Evolutionary conservation across 2,888 invertebrate species (phyloP).

Genomic region (Hypsopygia costalis): DNA sequence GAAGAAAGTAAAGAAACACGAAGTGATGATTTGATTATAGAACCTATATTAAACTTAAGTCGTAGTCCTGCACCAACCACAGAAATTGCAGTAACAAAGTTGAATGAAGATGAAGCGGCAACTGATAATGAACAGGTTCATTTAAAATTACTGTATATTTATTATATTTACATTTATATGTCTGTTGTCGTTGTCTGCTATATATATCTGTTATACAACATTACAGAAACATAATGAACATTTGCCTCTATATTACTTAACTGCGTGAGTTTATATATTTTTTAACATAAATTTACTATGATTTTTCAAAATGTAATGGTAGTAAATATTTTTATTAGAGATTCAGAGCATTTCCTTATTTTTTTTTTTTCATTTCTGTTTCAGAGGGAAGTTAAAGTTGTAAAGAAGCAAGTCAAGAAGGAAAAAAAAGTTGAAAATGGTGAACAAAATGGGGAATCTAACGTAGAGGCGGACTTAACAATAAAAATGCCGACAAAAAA

Average conservation of each 20-base stretch:
- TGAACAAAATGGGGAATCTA: slow-evolving; percentile 54
- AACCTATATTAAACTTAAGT: slow-evolving; percentile 21
- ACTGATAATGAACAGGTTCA: slow-evolving; percentile 62
- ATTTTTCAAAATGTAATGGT: slow-evolving; percentile 15
- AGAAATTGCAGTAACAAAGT: slow-evolving; percentile 21
- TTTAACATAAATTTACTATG: slow-evolving; percentile 16
- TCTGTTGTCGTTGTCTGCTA: slow-evolving; percentile 62
- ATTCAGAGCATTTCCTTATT: slow-evolving; percentile 4
- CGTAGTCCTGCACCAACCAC: slow-evolving; percentile 15
- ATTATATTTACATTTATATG: slow-evolving; percentile 61
- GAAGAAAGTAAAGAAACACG: slow-evolving; percentile 13
- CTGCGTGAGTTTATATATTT: slow-evolving; percentile 10
- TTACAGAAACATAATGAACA: slow-evolving; percentile 45
- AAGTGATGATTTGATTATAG: slow-evolving; percentile 18
- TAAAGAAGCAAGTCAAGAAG: slow-evolving; percentile 53
- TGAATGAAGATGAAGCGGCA: slow-evolving; percentile 38
- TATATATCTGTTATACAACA: slow-evolving; percentile 57
- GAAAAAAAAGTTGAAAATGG: slow-evolving; percentile 53
- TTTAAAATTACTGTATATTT: slow-evolving; percentile 67
- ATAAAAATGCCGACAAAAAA: slow-evolving; percentile 63
- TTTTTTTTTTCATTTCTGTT: slow-evolving; percentile 29
- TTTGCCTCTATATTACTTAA: slow-evolving; percentile 43
- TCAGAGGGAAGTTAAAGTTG: slow-evolving; percentile 63
- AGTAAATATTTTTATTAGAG: too few relatives aligned
- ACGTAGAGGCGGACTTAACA: slow-evolving; percentile 53